Percentiles rank a stretch among this genome's conserved stretches.
phyloP scores from a whole-genome alignment of 2,797 vertebrate genomes.

The Spondyliosoma cantharus region DNA sequence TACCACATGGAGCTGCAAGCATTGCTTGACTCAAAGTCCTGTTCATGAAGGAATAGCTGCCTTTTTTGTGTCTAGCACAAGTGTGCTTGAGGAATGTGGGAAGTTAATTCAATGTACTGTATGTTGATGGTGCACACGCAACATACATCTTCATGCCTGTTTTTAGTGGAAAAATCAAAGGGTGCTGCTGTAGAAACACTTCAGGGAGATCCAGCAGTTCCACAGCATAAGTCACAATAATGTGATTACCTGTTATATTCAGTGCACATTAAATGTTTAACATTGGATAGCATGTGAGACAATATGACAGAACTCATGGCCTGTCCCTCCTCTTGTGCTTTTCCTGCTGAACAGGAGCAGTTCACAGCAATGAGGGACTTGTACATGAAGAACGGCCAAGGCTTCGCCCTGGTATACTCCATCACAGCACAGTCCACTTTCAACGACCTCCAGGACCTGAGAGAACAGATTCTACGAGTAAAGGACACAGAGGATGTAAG shows the following conservation, averaged over 20 bases:
- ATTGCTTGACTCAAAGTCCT: not conserved
- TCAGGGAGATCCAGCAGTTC: not conserved
- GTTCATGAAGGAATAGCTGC: not conserved
- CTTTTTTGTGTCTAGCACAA: not conserved
- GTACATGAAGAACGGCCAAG: conserved; percentile 99
- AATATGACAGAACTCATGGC: conserved; percentile 19
- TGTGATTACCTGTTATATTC: not conserved
- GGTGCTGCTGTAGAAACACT: not conserved
- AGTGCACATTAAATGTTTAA: not conserved
- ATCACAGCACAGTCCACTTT: conserved; percentile 99
- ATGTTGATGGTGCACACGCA: conserved; percentile 2
- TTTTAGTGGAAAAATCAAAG: conserved; percentile 8
- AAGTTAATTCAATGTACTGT: not conserved
- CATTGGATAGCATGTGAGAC: not conserved
- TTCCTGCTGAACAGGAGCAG: conserved; percentile 89
- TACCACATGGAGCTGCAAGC: not conserved
- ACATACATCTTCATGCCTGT: conserved; percentile 10
- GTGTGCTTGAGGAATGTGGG: not conserved
- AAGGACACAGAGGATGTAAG: conserved; percentile 99
- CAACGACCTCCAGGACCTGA: conserved; percentile 98
- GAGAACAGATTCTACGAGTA: conserved; percentile 99
- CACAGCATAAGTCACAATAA: not conserved
- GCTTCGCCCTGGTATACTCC: conserved; percentile 99
- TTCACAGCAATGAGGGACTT: conserved; percentile 99
- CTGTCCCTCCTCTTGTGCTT: not conserved